phyloP scores from a whole-genome alignment of 2,797 vertebrate species.

The Enteromius fasciolatus region DNA sequence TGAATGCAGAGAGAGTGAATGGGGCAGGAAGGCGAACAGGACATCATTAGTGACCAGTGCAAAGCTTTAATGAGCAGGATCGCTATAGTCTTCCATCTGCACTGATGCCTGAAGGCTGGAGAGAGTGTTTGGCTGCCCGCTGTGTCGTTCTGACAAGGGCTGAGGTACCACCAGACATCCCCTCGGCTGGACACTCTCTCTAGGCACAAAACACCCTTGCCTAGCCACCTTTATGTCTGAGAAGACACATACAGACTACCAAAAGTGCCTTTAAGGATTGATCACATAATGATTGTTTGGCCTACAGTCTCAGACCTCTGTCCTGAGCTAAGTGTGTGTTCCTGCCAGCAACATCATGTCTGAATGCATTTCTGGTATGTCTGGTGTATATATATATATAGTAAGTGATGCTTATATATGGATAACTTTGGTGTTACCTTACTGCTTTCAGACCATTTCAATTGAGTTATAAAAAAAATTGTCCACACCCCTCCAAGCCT shows the following conservation, averaged over 20 bases:
- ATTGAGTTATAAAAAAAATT: too few relatives aligned
- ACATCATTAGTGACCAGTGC: conserved; percentile 70
- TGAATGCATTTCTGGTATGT: not conserved
- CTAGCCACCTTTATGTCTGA: not conserved
- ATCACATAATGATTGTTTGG: conserved; percentile 11
- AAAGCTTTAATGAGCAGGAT: conserved; percentile 68
- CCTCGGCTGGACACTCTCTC: conserved; percentile 41
- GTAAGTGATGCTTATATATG: not conserved
- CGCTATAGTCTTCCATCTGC: conserved; percentile 71
- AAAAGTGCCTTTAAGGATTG: conserved; percentile 42
- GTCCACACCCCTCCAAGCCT: too few relatives aligned
- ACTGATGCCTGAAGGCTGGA: conserved; percentile 59
- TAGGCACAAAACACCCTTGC: conserved; percentile 39
- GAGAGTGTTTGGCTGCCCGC: conserved; percentile 39
- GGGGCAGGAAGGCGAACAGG: conserved; percentile 32
- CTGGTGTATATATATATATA: not conserved
- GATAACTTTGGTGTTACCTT: not conserved
- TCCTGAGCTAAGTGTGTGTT: not conserved
- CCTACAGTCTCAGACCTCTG: conserved; percentile 1
- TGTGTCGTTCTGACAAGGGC: conserved; percentile 10
- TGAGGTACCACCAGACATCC: conserved; percentile 35
- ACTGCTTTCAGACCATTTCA: too few relatives aligned
- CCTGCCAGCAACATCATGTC: not conserved
- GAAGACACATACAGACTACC: not conserved
- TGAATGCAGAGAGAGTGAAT: conserved; percentile 19